Evolutionary conservation across 2,888 invertebrate genomes (phyloP).

Genomic region (Anagyrus pseudococci): DNA sequence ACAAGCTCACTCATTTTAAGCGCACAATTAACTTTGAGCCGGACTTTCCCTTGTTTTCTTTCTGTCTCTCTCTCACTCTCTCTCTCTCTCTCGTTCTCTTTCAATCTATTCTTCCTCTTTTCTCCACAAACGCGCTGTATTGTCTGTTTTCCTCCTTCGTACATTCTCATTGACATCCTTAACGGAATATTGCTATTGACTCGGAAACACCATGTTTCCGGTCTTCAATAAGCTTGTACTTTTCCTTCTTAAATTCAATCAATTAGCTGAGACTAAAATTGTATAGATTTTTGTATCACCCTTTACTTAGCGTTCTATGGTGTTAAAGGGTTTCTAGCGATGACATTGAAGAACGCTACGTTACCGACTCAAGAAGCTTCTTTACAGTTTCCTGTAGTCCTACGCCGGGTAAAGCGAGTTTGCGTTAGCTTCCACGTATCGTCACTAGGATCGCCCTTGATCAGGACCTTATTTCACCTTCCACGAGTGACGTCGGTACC

Average conservation of each 20-base stretch:
- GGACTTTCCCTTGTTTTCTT: slow-evolving; percentile 14
- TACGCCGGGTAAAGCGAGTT: background rate
- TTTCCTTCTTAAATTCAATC: background rate
- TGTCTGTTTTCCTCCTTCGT: background rate
- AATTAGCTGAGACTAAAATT: background rate
- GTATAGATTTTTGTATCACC: too few species aligned
- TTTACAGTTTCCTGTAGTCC: slow-evolving; percentile 11
- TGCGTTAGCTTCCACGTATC: background rate
- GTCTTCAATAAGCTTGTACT: too few species aligned
- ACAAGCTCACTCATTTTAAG: too few species aligned
- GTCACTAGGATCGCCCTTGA: slow-evolving; percentile 11
- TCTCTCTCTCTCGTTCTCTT: too few species aligned
- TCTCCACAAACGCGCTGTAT: background rate
- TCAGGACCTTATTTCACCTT: too few species aligned
- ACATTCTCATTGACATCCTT: background rate
- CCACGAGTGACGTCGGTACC: too few species aligned
- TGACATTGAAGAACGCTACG: background rate
- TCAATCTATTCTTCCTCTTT: too few species aligned
- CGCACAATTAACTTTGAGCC: slow-evolving; percentile 12
- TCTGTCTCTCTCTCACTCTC: too few species aligned
- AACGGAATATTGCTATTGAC: background rate
- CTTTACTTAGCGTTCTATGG: too few species aligned
- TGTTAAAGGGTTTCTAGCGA: background rate
- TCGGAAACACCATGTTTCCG: background rate
- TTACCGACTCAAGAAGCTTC: slow-evolving; percentile 13